Conservation (phyloP, 2,113 vertebrate species). For the Megaptera novaeangliae region DNA sequence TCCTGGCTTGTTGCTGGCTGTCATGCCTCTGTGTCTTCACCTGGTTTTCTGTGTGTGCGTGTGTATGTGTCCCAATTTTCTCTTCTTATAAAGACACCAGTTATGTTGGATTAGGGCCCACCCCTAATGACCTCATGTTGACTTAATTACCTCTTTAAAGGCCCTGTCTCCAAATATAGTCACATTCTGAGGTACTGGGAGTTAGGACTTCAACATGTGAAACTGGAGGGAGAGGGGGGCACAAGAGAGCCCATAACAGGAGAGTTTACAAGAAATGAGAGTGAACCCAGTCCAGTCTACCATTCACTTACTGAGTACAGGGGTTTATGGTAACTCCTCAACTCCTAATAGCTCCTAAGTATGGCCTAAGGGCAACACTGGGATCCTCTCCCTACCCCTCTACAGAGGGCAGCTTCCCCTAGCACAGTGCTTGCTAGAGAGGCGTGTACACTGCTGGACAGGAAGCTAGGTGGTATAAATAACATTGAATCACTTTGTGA, state of each 20-base stretch:
- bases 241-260: neutral
- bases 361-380: no score
- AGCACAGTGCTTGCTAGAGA: neutral
- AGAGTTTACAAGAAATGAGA: neutral
- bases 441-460: neutral
- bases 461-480: constrained; percentile 32
- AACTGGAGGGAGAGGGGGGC: neutral
- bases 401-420: neutral
- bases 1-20: neutral
- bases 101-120: neutral
- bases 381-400: neutral
- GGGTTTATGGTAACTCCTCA: neutral
- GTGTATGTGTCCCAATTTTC: neutral
- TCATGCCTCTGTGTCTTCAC: neutral
- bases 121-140: neutral
- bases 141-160: neutral
- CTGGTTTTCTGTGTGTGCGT: neutral
- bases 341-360: neutral
- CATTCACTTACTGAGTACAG: neutral
- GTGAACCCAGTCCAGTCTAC: neutral
- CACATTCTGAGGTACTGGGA: neutral
- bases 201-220: neutral
- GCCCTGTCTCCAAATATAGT: neutral
- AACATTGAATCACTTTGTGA: neutral
- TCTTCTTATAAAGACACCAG: neutral